phyloP scores from a whole-genome alignment of 2,797 vertebrate species.

The Scyliorhinus canicula region DNA sequence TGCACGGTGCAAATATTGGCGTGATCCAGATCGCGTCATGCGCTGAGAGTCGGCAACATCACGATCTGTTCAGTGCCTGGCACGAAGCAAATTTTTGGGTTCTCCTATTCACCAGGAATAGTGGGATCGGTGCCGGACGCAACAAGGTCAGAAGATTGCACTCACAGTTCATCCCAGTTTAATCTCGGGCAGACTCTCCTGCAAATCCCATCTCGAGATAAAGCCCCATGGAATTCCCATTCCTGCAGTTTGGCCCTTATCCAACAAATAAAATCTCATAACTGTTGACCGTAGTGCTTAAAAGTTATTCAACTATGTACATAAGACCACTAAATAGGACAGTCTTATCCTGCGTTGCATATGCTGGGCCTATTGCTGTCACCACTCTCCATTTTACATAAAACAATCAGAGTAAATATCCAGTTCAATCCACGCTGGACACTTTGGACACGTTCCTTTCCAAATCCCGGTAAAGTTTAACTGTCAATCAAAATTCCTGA shows the following conservation, averaged over 20 bases:
- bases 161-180: neutral
- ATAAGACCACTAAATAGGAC: neutral
- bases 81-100: too few relatives aligned
- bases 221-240: neutral
- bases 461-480: neutral
- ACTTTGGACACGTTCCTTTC: neutral
- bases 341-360: neutral
- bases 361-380: neutral
- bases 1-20: neutral
- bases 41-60: too few relatives aligned
- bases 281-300: neutral
- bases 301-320: too few relatives aligned
- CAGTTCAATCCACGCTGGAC: neutral
- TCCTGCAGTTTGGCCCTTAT: neutral
- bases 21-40: too few relatives aligned
- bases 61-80: too few relatives aligned
- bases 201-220: neutral
- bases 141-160: too few relatives aligned
- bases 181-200: neutral
- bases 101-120: too few relatives aligned
- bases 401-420: neutral
- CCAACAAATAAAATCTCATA: neutral
- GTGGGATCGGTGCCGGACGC: too few relatives aligned
- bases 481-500: neutral
- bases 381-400: neutral